These are phyloP conservation scores for Tenualosa ilisha DNA, from an alignment of 2,797 vertebrate genomes.

Conservation along the genomic window DNA sequence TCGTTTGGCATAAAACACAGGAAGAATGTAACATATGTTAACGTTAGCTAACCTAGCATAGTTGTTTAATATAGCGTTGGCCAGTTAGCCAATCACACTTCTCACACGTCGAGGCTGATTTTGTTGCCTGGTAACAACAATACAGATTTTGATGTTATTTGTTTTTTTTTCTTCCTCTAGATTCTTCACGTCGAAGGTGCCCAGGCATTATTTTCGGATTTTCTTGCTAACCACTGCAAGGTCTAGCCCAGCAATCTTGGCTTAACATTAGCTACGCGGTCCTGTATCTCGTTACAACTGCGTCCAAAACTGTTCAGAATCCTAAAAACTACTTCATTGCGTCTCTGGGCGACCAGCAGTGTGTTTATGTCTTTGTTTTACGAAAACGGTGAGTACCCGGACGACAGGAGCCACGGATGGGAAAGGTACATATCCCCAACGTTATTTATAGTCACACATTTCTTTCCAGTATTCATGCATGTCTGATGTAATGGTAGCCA, in stretches of 20 bases:
- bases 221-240: slow-evolving; percentile 19
- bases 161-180: neutral
- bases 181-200: neutral
- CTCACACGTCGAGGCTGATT: neutral
- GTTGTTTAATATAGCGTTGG: neutral
- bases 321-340: slow-evolving; percentile 72
- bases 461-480: neutral
- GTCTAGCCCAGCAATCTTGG: neutral
- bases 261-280: slow-evolving; percentile 38
- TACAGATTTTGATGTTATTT: neutral
- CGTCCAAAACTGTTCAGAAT: slow-evolving; percentile 28
- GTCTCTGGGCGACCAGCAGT: slow-evolving; percentile 86
- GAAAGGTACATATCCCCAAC: slow-evolving; percentile 49
- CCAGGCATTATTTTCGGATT: neutral
- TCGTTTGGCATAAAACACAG: neutral
- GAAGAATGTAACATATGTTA: neutral
- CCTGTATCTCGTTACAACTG: slow-evolving; percentile 41
- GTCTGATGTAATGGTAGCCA: slow-evolving; percentile 21
- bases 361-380: slow-evolving; percentile 95
- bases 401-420: slow-evolving; percentile 62
- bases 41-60: neutral
- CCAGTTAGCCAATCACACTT: slow-evolving; percentile 7
- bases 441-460: neutral
- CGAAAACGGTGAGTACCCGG: slow-evolving; percentile 81
- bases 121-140: neutral